Evolutionary conservation across 2,888 invertebrate genomes (phyloP), one percentile per base, ranked within the genome.

Genomic region (Slavum lentiscoides): DNA sequence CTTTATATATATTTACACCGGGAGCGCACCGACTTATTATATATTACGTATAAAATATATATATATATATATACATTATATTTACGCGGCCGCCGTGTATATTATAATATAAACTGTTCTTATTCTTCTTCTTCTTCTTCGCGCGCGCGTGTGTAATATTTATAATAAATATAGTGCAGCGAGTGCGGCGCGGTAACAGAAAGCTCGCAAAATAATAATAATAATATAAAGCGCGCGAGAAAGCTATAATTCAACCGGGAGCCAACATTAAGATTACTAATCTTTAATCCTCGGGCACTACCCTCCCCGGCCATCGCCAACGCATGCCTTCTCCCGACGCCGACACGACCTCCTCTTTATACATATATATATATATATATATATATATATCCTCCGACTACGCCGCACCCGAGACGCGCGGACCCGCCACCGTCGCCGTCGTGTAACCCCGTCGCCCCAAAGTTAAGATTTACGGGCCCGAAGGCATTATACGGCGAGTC

Each of bases 261-360:
- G 84, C 77, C 84, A 84, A 85, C 85, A 85, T 85, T 85, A 85
- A 85, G 85, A 85, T 85, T 84, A 84, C 84, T 85, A 84, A 85
- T 85, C 85, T 84, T 84, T 85, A 85, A 85, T 84, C 85, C 85
- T 84, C 84, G 83, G 82, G 77, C 82, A 81, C 82, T 74, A 58
- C 77, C 53, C 64, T n/a, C 66, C 64, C 11, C 43, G 62, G 82
- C 81, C 62, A 49, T 43, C 61, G 55, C 5, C 30, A 30, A 30
- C 59, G 39, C 37, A 21, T 68, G 58, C 15, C 49, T 2, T 43
- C 43, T 6, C 1, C 2, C 43, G 43, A 30, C 43, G 11, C 4
- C 43, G 43, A 7, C 43, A 43, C 43, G 11, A 43, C 43, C 43
- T 1, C 11, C 43, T 43, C 1, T 43, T 5, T 43, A 43, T 43